Base-by-base conservation (phyloP, 2,888 invertebrate genomes). In the Drosophila histrio region DNA sequence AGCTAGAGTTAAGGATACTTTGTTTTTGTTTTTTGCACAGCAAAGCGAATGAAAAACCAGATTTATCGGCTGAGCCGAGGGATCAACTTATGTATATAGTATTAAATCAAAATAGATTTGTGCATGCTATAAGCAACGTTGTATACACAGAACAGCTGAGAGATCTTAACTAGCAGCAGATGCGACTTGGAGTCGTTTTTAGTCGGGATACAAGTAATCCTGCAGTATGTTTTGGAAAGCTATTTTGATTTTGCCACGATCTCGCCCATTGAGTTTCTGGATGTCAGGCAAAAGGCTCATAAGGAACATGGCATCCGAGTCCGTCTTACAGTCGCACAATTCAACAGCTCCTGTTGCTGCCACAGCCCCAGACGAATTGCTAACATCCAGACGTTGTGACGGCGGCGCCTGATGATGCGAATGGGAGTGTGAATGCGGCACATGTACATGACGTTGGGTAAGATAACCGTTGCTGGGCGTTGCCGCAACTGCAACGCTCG, bases 221-320 rank as follows among this genome's bases (percentile, higher is more conserved):
- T 91, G 91, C 32, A 91, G 63, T 46, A 91, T 89, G 67, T 91
- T 91, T 77, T 91, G 91, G 63, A 91, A 90, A 65, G 90, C 91
- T 61, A 91, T 91, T 72, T 91, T 91, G 5, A 91, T 91, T 76
- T 91, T 91, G 39, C 91, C 91, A 17, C 91, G 88, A 77, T 91
- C 91, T 11, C 90, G 90, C n/a, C 91, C 91, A 50, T 91, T 89
- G 6, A 91, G 49, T 52, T 90, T 91, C 72, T 91, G 90, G 57
- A 91, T 91, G 65, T 91, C 91, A 3, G 91, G 91, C 61, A 91
- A 61, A 1, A 91, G 79, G 59, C 91, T 91, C 90, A 91, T 90
- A 5, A 91, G 79, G 44, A 91, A 91, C 91, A 91, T 91, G 61
- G 91, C 91, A 78, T 91, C 91, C n/a, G 91, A 89, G 75, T 91